Base-by-base conservation (phyloP, 1,140 invertebrate genomes). In the Drosophila cardini region DNA sequence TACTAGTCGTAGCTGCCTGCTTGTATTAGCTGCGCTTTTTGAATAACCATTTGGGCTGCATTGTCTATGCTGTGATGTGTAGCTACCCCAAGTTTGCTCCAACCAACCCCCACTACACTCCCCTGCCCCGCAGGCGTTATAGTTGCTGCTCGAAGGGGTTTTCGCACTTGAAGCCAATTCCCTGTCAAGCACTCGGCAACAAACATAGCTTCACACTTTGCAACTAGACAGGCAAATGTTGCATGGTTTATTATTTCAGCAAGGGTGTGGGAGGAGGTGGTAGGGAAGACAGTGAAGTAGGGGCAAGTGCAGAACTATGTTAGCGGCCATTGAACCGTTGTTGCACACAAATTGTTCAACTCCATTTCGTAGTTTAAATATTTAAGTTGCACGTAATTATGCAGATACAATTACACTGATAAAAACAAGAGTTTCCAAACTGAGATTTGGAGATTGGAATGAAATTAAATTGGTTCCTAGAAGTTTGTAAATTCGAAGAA, bases 131-230 rank as follows among this genome's bases (percentile, higher is more conserved):
- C 16, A 42, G 55, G n/a, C 56, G 26, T 18, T 46, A 53, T 34
- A 55, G 16, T 65, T 65, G 10, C 48, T 40, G 61, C 60, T 40
- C 16, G 18, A 21, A 63, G 61, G 46, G 48, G 21, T 40, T 65
- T 55, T 55, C 50, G 55, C 62, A 65, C 62, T 65, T 55, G 62
- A 65, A 65, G 62, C 62, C 50, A 65, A 65, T 65, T 65, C 62
- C 48, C 61, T 53, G 61, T 53, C 61, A 63, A 63, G 61, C 48
- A 63, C 61, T 63, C 18, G 18, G 26, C 9, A 26, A 36, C 21
- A 63, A 26, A 63, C 61, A 63, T 63, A 48, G 36, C 48, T 63
- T 55, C 62, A 65, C 48, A 65, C 62, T 65, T 65, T 65, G 50
- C 40, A 45, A 42, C 15, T 11, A 42, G 61, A 18, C 38, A 43